A percentile compares a stretch with the other conserved stretches of the same genome.
These are phyloP conservation scores for Eupeodes luniger DNA, from an alignment of 2,888 invertebrate genomes.

Conservation along the genomic window DNA sequence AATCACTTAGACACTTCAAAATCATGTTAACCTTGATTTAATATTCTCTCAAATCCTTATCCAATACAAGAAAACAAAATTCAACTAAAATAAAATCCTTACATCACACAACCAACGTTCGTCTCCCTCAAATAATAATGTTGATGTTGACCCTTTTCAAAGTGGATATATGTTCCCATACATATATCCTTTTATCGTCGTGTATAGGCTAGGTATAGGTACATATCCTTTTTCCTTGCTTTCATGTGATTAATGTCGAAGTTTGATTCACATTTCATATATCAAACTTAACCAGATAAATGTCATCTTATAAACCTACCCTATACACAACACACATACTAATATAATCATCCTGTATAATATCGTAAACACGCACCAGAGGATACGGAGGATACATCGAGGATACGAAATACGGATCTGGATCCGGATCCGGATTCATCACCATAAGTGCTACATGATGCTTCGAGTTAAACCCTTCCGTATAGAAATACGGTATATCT, in stretches of 20 bases:
- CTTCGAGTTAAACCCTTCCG: slow-evolving; percentile 37
- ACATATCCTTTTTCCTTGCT: slow-evolving; percentile 14
- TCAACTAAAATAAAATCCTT: background rate
- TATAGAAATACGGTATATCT: slow-evolving; percentile 20
- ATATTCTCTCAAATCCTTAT: background rate
- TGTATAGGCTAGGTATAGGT: too few species aligned
- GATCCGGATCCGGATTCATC: slow-evolving; percentile 34
- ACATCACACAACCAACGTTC: too few species aligned
- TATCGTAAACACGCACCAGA: slow-evolving; percentile 5
- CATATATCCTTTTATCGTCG: background rate
- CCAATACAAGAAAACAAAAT: background rate
- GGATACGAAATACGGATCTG: slow-evolving; percentile 3
- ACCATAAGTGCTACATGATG: slow-evolving; percentile 52
- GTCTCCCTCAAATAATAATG: background rate
- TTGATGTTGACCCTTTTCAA: slow-evolving; percentile 30
- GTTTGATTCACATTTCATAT: slow-evolving; percentile 20
- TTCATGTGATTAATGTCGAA: slow-evolving; percentile 29
- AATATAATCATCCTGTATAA: background rate
- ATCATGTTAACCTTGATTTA: background rate
- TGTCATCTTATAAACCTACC: background rate
- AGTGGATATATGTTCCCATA: background rate
- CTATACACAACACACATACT: background rate
- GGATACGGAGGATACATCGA: background rate
- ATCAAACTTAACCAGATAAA: slow-evolving; percentile 28
- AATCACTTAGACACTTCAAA: background rate